A percentile compares a stretch with the other conserved stretches of the same genome.
phyloP scores from a whole-genome alignment of 2,797 vertebrate species.

The Novumbra hubbsi region DNA sequence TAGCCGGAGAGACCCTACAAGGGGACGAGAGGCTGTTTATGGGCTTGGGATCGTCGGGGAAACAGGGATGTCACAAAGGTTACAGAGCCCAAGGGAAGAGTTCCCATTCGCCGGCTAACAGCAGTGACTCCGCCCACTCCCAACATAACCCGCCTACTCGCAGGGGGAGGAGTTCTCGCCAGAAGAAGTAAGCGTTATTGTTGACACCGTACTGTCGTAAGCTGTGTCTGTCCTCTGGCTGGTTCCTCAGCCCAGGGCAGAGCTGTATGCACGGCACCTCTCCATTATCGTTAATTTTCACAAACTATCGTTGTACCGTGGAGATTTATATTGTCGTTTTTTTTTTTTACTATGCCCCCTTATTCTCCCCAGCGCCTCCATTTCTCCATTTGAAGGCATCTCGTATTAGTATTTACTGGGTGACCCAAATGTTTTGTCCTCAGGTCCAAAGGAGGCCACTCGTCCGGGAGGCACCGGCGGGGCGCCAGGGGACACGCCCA shows the following conservation, averaged over 20 bases:
- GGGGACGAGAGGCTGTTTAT: conserved; percentile 59
- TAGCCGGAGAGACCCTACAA: conserved; percentile 60
- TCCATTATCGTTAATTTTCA: no score
- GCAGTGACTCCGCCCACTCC: conserved; percentile 85
- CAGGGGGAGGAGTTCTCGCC: conserved; percentile 75
- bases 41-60: conserved; percentile 61
- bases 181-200: conserved; percentile 80
- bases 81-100: conserved; percentile 70
- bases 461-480: conserved; percentile 75
- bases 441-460: conserved; percentile 80
- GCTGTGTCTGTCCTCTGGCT: background rate
- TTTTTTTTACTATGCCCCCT: no score
- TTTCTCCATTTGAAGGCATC: no score
- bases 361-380: no score
- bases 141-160: conserved; percentile 62
- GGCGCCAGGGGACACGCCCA: conserved; percentile 58
- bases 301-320: no score
- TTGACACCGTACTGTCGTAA: no score
- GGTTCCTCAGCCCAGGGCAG: background rate
- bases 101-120: conserved; percentile 80
- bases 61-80: conserved; percentile 68
- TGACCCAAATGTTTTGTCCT: background rate
- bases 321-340: no score
- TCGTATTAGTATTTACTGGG: no score
- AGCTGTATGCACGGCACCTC: no score